These are phyloP conservation scores for Alosa alosa DNA, from an alignment of 2,113 vertebrate genomes.

Conservation along the genomic window DNA sequence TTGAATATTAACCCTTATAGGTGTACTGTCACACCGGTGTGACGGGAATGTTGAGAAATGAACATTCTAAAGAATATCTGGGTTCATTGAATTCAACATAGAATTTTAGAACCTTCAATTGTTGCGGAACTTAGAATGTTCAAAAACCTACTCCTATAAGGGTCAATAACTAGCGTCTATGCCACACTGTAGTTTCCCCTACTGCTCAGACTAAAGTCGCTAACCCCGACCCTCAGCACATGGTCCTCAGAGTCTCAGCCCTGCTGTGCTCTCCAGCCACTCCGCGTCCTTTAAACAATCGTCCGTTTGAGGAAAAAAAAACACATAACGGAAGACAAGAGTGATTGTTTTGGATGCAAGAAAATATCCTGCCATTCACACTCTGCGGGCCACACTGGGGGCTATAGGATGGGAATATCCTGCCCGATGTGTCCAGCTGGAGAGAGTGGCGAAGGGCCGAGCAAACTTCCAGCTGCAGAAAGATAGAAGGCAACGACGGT, in stretches of 20 bases:
- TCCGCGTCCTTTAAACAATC: not conserved
- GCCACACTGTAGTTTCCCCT: not conserved
- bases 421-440: not conserved
- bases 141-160: no score
- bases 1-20: no score
- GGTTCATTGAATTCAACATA: no score
- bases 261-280: not conserved
- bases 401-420: constrained; percentile 7
- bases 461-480: constrained; percentile 12
- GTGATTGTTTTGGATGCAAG: constrained; percentile 22
- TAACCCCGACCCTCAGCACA: not conserved
- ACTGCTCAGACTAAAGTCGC: not conserved
- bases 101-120: no score
- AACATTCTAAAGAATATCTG: no score
- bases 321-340: constrained; percentile 17
- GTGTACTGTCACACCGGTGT: no score
- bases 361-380: constrained; percentile 22
- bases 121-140: no score
- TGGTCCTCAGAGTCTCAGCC: not conserved
- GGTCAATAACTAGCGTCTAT: not conserved
- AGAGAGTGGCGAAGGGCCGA: not conserved
- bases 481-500: not conserved
- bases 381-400: not conserved
- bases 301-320: not conserved
- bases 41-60: no score